These are phyloP conservation scores for Lagorchestes hirsutus DNA, from an alignment of 2,797 vertebrate genomes.

Conservation along the genomic window DNA sequence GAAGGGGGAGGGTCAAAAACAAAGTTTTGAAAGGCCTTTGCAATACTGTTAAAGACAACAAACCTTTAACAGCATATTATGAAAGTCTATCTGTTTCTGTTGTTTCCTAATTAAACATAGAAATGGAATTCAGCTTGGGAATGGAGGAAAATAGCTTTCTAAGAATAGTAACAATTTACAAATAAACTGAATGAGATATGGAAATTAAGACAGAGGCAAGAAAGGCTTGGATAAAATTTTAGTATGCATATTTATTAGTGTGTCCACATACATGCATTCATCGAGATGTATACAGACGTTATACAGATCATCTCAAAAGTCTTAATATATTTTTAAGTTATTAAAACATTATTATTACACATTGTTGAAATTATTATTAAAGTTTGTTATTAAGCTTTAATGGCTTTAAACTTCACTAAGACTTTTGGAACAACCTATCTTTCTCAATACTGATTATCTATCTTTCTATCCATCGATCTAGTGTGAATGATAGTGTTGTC, in stretches of 20 bases:
- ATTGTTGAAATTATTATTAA: background rate
- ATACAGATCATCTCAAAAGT: background rate
- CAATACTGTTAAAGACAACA: slow-evolving; percentile 66
- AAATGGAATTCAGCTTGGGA: slow-evolving; percentile 61
- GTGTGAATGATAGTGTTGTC: background rate
- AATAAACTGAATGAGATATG: slow-evolving; percentile 54
- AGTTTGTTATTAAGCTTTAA: background rate
- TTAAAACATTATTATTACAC: background rate
- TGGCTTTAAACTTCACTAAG: background rate
- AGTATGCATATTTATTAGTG: background rate
- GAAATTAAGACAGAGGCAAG: slow-evolving; percentile 12
- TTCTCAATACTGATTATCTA: background rate
- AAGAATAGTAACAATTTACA: slow-evolving; percentile 69
- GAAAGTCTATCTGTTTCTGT: slow-evolving; percentile 58
- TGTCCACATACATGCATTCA: background rate
- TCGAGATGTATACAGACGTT: background rate
- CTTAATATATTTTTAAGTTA: background rate
- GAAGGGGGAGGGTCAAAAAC: background rate
- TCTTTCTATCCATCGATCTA: background rate
- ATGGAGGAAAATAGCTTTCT: slow-evolving; percentile 59
- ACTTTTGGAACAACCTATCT: background rate
- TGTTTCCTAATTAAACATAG: slow-evolving; percentile 76
- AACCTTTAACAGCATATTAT: slow-evolving; percentile 63
- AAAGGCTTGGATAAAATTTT: background rate
- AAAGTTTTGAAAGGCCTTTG: slow-evolving; percentile 56